phyloP scores from a whole-genome alignment of 2,888 invertebrate genomes.

The Timema podura region DNA sequence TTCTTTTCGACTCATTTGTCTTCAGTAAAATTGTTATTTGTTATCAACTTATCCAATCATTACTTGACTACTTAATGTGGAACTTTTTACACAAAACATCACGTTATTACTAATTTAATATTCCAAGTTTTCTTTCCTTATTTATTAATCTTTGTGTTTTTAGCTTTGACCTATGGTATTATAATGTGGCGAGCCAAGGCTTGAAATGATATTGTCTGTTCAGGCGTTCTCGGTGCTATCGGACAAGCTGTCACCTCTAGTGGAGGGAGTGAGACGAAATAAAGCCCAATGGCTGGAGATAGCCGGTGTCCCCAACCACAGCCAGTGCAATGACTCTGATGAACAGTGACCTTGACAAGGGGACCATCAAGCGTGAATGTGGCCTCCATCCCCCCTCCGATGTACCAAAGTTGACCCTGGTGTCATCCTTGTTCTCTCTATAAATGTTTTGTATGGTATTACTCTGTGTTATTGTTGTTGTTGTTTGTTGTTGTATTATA shows the following conservation, averaged over 20 bases:
- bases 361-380: no score
- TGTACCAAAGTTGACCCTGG: conserved; percentile 12
- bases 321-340: conserved; percentile 3
- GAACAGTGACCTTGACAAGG: conserved; percentile 1
- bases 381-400: not conserved
- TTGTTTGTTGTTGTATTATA: not conserved
- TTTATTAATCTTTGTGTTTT: no score
- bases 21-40: no score
- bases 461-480: not conserved
- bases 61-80: no score
- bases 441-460: not conserved
- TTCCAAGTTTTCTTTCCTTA: no score
- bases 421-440: not conserved
- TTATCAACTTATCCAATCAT: no score
- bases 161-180: no score
- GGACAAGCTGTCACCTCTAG: conserved; percentile 72
- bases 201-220: conserved; percentile 27
- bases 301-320: conserved; percentile 44
- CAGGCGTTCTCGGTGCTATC: conserved; percentile 82
- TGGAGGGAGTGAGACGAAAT: conserved; percentile 78
- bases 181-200: no score
- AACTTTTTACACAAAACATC: no score
- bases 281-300: conserved; percentile 80
- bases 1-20: no score
- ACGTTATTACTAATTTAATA: no score